A percentile compares a stretch with the other conserved stretches of the same genome.
Conservation (phyloP, 2,113 vertebrate species). For the Albula goreensis region DNA sequence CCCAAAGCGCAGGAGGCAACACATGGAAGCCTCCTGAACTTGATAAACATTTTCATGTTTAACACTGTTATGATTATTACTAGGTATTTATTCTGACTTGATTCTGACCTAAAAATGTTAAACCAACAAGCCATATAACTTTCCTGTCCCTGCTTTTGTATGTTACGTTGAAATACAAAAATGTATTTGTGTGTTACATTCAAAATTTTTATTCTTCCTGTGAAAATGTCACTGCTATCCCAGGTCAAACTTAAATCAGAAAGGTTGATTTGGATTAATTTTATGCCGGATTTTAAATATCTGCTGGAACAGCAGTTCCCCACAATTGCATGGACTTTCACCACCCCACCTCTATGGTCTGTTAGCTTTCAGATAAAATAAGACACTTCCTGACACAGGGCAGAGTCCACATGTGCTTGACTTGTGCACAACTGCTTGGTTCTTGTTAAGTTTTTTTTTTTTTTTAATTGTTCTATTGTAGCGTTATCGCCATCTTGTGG, state of each 20-base stretch:
- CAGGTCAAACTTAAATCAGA: too few relatives aligned
- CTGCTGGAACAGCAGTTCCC: neutral
- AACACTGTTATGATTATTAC: too few relatives aligned
- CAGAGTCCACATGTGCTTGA: neutral
- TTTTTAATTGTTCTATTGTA: slow-evolving; percentile 58
- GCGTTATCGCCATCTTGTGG: slow-evolving; percentile 81
- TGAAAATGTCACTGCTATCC: too few relatives aligned
- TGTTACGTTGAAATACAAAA: too few relatives aligned
- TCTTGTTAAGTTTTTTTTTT: neutral
- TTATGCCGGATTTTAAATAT: neutral
- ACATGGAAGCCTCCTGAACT: too few relatives aligned
- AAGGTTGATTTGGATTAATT: neutral
- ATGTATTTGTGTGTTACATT: too few relatives aligned
- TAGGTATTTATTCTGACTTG: too few relatives aligned
- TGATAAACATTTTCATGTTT: too few relatives aligned
- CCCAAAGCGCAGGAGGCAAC: neutral
- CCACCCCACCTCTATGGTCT: neutral
- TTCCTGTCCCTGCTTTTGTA: too few relatives aligned
- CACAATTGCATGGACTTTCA: neutral
- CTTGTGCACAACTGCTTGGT: neutral
- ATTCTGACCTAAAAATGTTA: too few relatives aligned
- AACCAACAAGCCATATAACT: too few relatives aligned
- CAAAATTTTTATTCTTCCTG: too few relatives aligned
- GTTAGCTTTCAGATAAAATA: neutral
- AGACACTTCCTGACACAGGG: neutral